These are phyloP conservation scores for Gambelia wislizenii DNA, from an alignment of 2,797 vertebrate genomes.

Conservation along the genomic window DNA sequence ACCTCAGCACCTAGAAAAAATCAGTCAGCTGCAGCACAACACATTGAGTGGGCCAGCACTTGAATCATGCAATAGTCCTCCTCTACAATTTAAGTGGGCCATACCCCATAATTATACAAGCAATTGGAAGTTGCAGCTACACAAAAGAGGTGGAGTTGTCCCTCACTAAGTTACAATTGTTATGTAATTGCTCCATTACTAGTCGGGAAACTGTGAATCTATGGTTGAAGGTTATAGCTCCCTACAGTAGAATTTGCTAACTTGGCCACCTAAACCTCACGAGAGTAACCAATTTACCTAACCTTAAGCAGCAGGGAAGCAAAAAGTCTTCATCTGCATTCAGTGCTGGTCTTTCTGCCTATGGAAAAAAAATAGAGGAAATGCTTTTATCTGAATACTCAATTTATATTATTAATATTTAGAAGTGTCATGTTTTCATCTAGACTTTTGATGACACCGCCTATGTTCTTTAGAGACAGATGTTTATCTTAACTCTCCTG, in stretches of 20 bases:
- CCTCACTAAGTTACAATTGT: neutral
- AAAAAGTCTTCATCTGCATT: neutral
- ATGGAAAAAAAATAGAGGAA: slow-evolving; percentile 21
- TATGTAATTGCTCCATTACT: neutral
- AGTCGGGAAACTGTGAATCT: neutral
- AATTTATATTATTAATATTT: slow-evolving; percentile 41
- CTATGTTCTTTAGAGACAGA: slow-evolving; percentile 37
- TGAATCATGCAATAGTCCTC: no score
- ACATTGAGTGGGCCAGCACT: no score
- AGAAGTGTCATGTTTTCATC: slow-evolving; percentile 40
- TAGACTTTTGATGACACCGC: slow-evolving; percentile 28
- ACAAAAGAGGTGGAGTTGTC: neutral
- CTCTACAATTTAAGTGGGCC: neutral
- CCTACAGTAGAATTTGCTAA: neutral
- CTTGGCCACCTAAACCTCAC: no score
- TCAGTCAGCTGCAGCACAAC: no score
- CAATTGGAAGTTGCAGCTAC: neutral
- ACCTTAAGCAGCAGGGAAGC: neutral
- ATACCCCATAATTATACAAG: neutral
- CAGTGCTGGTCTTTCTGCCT: neutral
- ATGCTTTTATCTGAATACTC: slow-evolving; percentile 2
- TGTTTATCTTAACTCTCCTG: slow-evolving; percentile 38
- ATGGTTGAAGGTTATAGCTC: neutral
- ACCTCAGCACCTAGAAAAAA: no score
- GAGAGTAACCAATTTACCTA: neutral